Base-by-base conservation (phyloP, 2,888 invertebrate genomes). In the Lucinisca nassula region DNA sequence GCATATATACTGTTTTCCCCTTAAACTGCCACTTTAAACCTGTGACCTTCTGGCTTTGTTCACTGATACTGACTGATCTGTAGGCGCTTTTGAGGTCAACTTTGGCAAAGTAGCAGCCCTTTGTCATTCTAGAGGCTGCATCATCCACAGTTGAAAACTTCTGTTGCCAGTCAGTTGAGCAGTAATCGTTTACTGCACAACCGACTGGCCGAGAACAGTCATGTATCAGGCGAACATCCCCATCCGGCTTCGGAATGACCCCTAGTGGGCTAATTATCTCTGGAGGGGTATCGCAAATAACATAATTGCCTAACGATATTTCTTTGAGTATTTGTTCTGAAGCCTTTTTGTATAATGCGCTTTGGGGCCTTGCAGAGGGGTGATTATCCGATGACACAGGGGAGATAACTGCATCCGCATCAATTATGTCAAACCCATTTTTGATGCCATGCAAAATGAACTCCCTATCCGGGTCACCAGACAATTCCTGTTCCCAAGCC, bases 391-490 rank as follows among this genome's bases (percentile, higher is more conserved):
- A 24, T n/a, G 35, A 21, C 21, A 37, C 61, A 45, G 27, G 24
- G 17, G 40, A 21, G 10, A 24, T 24, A 6, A 27, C 45, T 38
- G 73, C 21, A 49, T 49, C 51, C 17, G 51, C 14, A 40, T 80
- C 80, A 73, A 80, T 80, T 17, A 80, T 80, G 40, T 80, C 72
- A 80, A 80, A 80, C 3, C 80, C 80, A 35, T 80, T 80, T 49
- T 80, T n/a, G n/a, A 80, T 80, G n/a, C 80, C 80, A 80, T 21
- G 14, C n/a, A 80, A 32, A n/a, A 80, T 45, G 37, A 80, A 80
- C 30, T 1, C n/a, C 14, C 21, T 49, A 55, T 80, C 55, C 27
- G 21, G 0, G 30, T 80, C 80, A 40, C 61, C n/a, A 45, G 17
- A 1, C 51, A 79, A 27, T 61, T 79, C 79, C 3, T 67, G 30